Conservation (phyloP, 2,888 invertebrate species). For the Micropterix aruncella region DNA sequence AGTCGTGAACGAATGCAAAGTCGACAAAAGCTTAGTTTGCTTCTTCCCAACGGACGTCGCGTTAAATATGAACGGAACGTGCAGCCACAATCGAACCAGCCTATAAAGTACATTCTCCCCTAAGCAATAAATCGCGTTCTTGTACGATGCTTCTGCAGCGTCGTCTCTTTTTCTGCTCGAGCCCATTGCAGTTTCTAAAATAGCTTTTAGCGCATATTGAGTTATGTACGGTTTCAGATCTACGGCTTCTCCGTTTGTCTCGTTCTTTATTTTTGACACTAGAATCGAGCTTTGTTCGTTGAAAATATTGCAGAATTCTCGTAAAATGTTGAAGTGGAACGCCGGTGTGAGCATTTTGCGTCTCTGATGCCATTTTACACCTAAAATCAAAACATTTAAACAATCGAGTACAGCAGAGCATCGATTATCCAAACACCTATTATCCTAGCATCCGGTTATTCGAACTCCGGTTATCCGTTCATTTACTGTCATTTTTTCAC, state of each 20-base stretch:
- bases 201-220: constrained; percentile 34
- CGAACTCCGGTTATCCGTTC: too few species aligned
- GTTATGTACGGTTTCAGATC: constrained; percentile 33
- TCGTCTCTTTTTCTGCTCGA: constrained; percentile 24
- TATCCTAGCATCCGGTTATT: too few species aligned
- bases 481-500: too few species aligned
- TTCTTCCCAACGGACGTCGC: constrained; percentile 22
- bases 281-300: constrained; percentile 21
- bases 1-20: constrained; percentile 36
- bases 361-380: constrained; percentile 26
- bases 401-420: too few species aligned
- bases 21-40: constrained; percentile 24
- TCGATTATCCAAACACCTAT: too few species aligned
- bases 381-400: too few species aligned
- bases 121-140: constrained; percentile 22
- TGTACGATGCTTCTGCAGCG: constrained; percentile 25
- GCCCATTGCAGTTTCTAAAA: constrained; percentile 41
- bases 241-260: constrained; percentile 16
- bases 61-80: constrained; percentile 28
- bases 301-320: constrained; percentile 22
- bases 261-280: constrained; percentile 14
- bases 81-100: constrained; percentile 31
- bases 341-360: constrained; percentile 31
- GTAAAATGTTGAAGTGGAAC: constrained; percentile 29
- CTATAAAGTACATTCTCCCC: constrained; percentile 14